Conservation (phyloP, 2,797 vertebrate genomes). For the Spinus olivaceus region DNA sequence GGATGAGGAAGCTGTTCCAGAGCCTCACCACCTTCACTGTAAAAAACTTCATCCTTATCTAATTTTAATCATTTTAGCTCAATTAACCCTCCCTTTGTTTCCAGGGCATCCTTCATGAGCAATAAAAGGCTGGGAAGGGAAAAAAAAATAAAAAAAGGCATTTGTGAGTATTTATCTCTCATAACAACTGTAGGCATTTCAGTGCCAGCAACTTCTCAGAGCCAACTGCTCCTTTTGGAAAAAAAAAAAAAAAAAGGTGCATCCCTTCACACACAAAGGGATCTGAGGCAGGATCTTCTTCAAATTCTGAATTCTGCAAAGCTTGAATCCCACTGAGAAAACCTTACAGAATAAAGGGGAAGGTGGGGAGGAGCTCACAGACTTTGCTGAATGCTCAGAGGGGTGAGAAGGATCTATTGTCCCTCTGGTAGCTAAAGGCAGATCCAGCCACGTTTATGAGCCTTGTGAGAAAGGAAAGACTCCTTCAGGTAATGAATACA, state of each 20-base stretch:
- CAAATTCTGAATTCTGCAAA: background rate
- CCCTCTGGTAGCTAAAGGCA: background rate
- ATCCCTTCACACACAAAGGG: background rate
- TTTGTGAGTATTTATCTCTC: background rate
- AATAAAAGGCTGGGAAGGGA: rapidly evolving
- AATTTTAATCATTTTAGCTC: background rate
- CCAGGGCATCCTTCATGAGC: background rate
- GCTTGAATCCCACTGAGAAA: background rate
- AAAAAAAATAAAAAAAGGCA: background rate
- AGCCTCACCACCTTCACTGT: background rate
- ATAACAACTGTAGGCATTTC: background rate
- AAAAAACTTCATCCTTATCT: background rate
- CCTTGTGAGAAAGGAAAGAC: background rate
- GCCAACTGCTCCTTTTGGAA: background rate
- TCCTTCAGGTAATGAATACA: background rate
- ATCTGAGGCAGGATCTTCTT: background rate
- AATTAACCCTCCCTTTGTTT: background rate
- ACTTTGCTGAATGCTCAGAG: background rate
- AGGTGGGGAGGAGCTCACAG: background rate
- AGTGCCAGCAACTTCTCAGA: background rate
- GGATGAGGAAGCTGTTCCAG: background rate
- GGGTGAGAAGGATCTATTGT: background rate
- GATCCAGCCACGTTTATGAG: background rate
- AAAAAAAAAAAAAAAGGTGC: rapidly evolving
- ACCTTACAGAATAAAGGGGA: background rate